Percentiles rank a stretch among this genome's conserved stretches.
Conservation (phyloP, 2,797 vertebrate genomes). For the Crocidura indochinensis region DNA sequence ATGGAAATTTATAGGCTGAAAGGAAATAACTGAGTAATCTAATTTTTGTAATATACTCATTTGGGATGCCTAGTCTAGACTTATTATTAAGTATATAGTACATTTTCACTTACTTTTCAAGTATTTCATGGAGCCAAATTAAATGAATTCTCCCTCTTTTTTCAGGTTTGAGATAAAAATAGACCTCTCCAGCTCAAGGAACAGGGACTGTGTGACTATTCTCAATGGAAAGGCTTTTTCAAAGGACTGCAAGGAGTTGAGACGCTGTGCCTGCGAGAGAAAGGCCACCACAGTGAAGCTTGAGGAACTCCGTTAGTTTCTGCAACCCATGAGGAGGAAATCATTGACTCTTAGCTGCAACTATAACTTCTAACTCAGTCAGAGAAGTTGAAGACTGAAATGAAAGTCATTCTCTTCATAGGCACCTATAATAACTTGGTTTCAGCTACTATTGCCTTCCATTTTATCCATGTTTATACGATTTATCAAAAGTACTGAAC, state of each 20-base stretch:
- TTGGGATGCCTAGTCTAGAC: not conserved
- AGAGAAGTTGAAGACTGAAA: not conserved
- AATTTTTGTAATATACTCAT: not conserved
- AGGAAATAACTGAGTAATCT: not conserved
- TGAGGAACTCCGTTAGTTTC: not conserved
- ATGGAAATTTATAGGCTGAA: not conserved
- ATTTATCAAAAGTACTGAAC: not conserved
- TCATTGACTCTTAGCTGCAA: not conserved
- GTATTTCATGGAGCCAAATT: not conserved
- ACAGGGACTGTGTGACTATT: conserved; percentile 82
- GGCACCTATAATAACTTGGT: not conserved
- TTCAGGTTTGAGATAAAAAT: conserved; percentile 81
- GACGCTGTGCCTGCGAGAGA: conserved; percentile 77
- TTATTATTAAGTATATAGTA: too few species aligned
- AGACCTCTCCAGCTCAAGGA: conserved; percentile 72
- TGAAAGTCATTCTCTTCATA: not conserved
- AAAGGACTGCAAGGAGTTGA: conserved; percentile 83
- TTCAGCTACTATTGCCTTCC: conserved; percentile 12
- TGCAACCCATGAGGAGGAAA: fast-evolving
- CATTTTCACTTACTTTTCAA: not conserved
- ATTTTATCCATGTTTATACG: conserved; percentile 34
- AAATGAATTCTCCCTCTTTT: not conserved
- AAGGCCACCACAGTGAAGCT: not conserved
- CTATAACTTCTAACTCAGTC: not conserved
- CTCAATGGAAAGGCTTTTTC: conserved; percentile 81